These are phyloP conservation scores for Dascillus cervinus DNA, from an alignment of 2,888 invertebrate genomes.

Conservation along the genomic window DNA sequence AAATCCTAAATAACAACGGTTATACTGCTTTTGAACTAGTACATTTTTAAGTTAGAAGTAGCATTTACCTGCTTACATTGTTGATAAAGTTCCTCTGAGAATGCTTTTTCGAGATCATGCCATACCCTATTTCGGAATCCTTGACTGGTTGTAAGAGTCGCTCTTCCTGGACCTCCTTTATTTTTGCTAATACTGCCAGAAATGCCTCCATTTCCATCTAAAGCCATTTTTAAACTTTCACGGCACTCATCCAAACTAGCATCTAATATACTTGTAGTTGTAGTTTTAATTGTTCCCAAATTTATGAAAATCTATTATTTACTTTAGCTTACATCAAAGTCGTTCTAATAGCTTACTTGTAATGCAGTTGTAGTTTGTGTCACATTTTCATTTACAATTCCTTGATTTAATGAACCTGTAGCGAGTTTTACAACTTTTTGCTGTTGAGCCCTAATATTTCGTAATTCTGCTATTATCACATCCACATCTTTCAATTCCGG, in stretches of 20 bases:
- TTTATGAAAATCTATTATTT: constrained; percentile 38
- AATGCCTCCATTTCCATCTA: constrained; percentile 39
- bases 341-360: constrained; percentile 53
- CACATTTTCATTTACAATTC: constrained; percentile 68
- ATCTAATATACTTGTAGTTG: constrained; percentile 47
- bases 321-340: too few relatives aligned
- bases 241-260: constrained; percentile 47
- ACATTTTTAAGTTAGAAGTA: too few relatives aligned
- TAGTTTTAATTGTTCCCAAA: constrained; percentile 42
- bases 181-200: constrained; percentile 21
- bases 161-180: constrained; percentile 49
- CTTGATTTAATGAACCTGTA: constrained; percentile 70
- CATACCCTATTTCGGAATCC: constrained; percentile 65
- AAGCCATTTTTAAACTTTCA: constrained; percentile 46
- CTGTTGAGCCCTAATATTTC: constrained; percentile 60
- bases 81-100: constrained; percentile 66
- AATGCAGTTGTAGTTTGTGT: constrained; percentile 56
- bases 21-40: too few relatives aligned
- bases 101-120: constrained; percentile 81
- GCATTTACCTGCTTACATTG: constrained; percentile 65
- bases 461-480: constrained; percentile 69
- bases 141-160: constrained; percentile 40
- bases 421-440: constrained; percentile 74
- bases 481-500: constrained; percentile 75
- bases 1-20: constrained; percentile 5